Evolutionary conservation across 2,113 vertebrate genomes (phyloP).

Genomic region (Hippocampus comes): DNA sequence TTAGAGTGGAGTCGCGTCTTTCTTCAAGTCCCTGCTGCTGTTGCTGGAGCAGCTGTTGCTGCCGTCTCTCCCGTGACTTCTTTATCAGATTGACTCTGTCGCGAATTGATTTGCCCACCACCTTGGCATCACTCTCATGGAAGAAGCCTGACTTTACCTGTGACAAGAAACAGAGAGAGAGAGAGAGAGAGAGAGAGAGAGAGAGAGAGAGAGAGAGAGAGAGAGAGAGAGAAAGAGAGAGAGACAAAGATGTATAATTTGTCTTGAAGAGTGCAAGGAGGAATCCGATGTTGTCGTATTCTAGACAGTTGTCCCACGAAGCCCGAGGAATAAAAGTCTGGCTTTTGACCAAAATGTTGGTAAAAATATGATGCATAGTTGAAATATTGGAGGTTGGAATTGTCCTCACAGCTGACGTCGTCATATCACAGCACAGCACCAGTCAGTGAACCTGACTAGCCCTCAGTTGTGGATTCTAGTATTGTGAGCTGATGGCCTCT

Average conservation of each 20-base stretch:
- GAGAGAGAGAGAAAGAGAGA: neutral
- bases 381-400: too few relatives aligned
- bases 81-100: conserved; percentile 85
- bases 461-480: too few relatives aligned
- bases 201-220: neutral
- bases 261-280: neutral
- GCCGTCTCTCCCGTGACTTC: conserved; percentile 81
- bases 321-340: too few relatives aligned
- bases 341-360: too few relatives aligned
- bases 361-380: too few relatives aligned
- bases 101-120: conserved; percentile 88
- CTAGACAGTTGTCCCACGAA: neutral
- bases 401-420: too few relatives aligned
- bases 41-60: conserved; percentile 65
- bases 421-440: too few relatives aligned
- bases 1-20: conserved; percentile 68
- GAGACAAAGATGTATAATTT: conserved; percentile 2
- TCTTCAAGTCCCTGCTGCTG: conserved; percentile 65
- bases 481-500: too few relatives aligned
- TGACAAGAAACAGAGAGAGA: conserved; percentile 1
- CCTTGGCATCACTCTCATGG: conserved; percentile 90
- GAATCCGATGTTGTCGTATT: neutral
- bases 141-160: conserved; percentile 93
- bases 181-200: neutral
- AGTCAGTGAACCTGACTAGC: too few relatives aligned